Conservation (phyloP, 2,888 invertebrate genomes). For the Macaria notata region DNA sequence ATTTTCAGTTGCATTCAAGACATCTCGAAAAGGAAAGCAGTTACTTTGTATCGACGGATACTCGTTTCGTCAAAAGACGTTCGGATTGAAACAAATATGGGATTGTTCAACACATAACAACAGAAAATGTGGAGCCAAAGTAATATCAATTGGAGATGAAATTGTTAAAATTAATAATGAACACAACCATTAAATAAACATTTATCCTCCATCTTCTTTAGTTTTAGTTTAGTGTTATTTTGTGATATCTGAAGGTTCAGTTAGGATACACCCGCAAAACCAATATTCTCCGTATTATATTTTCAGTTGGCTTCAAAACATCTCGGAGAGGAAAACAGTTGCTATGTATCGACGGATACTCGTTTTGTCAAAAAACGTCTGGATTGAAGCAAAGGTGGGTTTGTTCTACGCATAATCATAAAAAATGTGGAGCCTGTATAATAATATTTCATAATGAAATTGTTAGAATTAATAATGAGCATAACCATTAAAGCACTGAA, state of each 20-base stretch:
- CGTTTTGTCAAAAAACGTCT: neutral
- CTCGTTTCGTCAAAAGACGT: neutral
- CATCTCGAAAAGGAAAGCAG: neutral
- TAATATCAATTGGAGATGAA: neutral
- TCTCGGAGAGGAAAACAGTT: neutral
- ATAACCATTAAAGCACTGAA: constrained; percentile 32
- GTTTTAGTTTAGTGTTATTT: no score
- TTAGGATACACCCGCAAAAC: no score
- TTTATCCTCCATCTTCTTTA: no score
- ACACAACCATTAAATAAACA: neutral
- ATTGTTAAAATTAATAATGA: neutral
- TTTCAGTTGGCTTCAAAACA: neutral
- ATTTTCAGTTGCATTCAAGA: neutral
- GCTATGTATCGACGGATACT: neutral
- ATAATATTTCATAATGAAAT: constrained; percentile 31
- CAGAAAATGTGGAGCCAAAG: neutral
- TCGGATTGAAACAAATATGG: neutral
- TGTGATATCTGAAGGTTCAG: no score
- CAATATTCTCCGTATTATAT: no score
- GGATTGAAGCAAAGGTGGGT: constrained; percentile 9
- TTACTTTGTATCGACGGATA: neutral
- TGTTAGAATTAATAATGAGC: constrained; percentile 32
- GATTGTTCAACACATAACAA: neutral
- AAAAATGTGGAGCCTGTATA: constrained; percentile 15
- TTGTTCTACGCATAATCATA: constrained; percentile 27